phyloP scores from a whole-genome alignment of 2,113 vertebrate species.

The Peromyscus maniculatus region DNA sequence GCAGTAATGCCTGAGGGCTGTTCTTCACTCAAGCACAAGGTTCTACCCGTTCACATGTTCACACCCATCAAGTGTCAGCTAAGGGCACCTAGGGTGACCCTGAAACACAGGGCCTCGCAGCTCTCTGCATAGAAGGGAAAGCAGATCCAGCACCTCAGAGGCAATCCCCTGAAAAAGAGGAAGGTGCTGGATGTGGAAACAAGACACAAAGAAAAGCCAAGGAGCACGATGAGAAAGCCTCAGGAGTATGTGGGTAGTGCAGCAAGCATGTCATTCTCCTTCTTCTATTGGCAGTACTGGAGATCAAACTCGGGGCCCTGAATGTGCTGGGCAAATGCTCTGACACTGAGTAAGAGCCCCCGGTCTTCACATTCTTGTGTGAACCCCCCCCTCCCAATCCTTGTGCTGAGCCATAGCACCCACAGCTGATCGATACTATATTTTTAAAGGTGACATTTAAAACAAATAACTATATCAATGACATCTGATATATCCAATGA shows the following conservation, averaged over 20 bases:
- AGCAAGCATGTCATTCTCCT: background rate
- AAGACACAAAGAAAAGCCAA: background rate
- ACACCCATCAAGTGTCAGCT: background rate
- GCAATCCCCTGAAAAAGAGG: background rate
- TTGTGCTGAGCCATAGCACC: background rate
- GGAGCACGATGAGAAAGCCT: background rate
- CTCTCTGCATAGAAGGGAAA: background rate
- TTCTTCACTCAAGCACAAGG: background rate
- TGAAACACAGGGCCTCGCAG: too few species aligned
- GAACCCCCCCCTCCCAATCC: background rate
- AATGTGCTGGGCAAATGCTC: background rate
- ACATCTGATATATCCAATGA: background rate
- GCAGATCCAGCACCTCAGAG: background rate
- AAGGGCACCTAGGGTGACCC: background rate
- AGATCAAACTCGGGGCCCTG: background rate
- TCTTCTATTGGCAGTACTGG: too few species aligned
- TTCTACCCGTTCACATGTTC: background rate
- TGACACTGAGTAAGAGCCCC: background rate
- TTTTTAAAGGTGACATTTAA: background rate
- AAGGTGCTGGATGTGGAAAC: background rate
- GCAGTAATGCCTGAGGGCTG: background rate
- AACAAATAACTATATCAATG: background rate
- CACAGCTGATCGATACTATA: background rate
- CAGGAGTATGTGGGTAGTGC: background rate
- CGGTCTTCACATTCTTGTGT: background rate